Evolutionary conservation across 2,113 vertebrate genomes (phyloP).

Genomic region (Paramormyrops kingsleyae): DNA sequence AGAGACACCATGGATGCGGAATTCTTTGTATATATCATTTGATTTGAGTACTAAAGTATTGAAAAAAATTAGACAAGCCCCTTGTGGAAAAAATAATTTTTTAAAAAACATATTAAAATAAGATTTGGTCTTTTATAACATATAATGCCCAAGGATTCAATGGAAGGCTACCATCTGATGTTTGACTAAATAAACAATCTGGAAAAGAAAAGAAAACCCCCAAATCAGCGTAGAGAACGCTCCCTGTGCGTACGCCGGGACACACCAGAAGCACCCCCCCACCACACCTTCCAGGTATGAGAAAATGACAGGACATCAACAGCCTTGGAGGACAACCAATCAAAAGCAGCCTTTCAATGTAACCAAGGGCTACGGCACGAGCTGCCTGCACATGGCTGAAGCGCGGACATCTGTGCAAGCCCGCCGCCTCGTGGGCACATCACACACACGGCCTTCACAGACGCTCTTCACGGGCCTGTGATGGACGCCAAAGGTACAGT

Average conservation of each 20-base stretch:
- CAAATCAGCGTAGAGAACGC: background rate
- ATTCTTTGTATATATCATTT: constrained; percentile 13
- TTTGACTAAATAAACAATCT: constrained; percentile 32
- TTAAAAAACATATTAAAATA: constrained; percentile 39
- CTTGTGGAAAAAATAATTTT: constrained; percentile 35
- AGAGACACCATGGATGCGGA: constrained; percentile 10
- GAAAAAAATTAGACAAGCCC: constrained; percentile 33
- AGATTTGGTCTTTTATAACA: constrained; percentile 63
- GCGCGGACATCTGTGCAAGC: background rate
- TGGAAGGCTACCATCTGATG: constrained; percentile 47
- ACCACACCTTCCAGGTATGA: background rate
- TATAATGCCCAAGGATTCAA: constrained; percentile 42
- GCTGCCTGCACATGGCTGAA: background rate
- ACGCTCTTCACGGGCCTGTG: constrained; percentile 25
- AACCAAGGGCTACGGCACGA: background rate
- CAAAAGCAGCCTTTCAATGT: constrained; percentile 7
- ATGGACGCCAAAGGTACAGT: constrained; percentile 46
- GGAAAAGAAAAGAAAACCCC: constrained; percentile 25
- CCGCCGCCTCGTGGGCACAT: background rate
- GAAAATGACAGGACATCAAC: background rate
- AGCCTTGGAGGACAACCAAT: background rate
- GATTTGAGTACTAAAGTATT: constrained; percentile 19
- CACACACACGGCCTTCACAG: background rate
- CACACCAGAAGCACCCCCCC: background rate
- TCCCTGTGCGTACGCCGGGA: background rate